Conservation (phyloP, 2,888 invertebrate species). For the Gymnocheta viridis region DNA sequence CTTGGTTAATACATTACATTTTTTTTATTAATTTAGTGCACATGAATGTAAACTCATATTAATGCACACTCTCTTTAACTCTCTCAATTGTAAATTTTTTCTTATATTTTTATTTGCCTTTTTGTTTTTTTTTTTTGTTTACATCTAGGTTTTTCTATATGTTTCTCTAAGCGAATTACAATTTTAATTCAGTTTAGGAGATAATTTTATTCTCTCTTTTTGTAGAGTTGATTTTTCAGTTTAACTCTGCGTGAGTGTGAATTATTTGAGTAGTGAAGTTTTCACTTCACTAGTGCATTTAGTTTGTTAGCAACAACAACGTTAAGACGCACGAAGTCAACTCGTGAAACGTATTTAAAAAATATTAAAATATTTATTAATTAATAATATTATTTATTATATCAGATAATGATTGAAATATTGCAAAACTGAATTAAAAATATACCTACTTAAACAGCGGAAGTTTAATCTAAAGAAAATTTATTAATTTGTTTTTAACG, state of each 20-base stretch:
- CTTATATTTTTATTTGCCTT: background rate
- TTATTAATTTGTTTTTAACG: constrained; percentile 18
- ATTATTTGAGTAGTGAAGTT: constrained; percentile 29
- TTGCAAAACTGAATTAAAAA: constrained; percentile 35
- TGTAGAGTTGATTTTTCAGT: background rate
- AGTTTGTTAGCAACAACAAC: constrained; percentile 71
- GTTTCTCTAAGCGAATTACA: constrained; percentile 5
- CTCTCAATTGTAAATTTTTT: background rate
- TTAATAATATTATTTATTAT: constrained; percentile 34
- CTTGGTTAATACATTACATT: constrained; percentile 49
- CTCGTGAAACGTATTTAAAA: constrained; percentile 55
- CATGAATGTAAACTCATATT: constrained; percentile 8
- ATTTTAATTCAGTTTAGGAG: constrained; percentile 22
- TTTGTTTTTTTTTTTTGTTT: constrained; percentile 32
- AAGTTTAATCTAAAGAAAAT: constrained; percentile 27
- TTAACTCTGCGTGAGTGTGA: constrained; percentile 20
- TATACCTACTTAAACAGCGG: background rate
- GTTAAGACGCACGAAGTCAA: constrained; percentile 73
- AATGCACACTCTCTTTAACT: constrained; percentile 3
- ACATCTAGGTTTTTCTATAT: constrained; percentile 68
- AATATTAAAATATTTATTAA: constrained; percentile 37
- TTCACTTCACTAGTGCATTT: constrained; percentile 73
- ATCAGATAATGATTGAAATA: constrained; percentile 40
- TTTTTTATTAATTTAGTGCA: constrained; percentile 1
- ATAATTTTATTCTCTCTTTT: constrained; percentile 3